Evolutionary conservation across 1,140 invertebrate species (phyloP).

Genomic region (Ostrea edulis): DNA sequence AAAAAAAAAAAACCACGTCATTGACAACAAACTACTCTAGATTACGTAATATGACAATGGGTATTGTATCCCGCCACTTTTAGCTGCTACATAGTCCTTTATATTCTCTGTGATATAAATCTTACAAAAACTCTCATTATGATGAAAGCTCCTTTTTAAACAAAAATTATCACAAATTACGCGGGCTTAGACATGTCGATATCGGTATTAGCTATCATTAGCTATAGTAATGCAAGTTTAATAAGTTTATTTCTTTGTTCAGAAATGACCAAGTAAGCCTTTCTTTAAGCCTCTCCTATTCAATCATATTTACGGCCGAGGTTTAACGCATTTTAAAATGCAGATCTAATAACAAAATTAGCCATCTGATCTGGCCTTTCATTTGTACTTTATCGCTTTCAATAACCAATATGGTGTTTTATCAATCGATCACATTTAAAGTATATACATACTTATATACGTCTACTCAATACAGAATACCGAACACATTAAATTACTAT

Average conservation of each 20-base stretch:
- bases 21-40: not conserved
- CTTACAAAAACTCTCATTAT: not conserved
- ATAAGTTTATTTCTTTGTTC: constrained; percentile 2
- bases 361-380: not conserved
- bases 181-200: not conserved
- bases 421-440: too few species aligned
- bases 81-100: not conserved
- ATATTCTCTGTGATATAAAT: not conserved
- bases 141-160: not conserved
- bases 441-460: too few species aligned
- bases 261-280: not conserved
- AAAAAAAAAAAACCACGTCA: too few species aligned
- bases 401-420: not conserved
- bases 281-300: not conserved
- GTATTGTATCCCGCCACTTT: not conserved
- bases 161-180: not conserved
- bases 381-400: not conserved
- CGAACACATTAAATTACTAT: too few species aligned
- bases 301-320: not conserved
- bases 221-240: not conserved
- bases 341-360: constrained; percentile 5
- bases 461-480: too few species aligned
- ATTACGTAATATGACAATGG: not conserved
- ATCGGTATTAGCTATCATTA: not conserved
- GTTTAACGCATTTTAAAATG: not conserved